Evolutionary conservation across 2,888 invertebrate species (phyloP).

Genomic region (Atethmia centrago): DNA sequence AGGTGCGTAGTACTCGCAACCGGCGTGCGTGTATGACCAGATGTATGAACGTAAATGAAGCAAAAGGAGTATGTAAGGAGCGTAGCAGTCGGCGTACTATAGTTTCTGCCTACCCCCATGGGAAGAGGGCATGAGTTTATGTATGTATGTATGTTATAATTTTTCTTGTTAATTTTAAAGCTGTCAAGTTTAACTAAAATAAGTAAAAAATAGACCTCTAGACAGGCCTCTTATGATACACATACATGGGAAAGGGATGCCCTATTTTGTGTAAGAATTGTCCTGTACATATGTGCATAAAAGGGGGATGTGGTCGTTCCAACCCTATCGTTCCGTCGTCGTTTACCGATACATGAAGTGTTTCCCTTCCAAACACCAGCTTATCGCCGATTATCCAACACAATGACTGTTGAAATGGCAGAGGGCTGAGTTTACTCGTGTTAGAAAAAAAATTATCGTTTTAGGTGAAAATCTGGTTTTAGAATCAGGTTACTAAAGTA

Average conservation of each 20-base stretch:
- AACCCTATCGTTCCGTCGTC: conserved; percentile 47
- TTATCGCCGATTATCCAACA: conserved; percentile 48
- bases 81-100: too few relatives aligned
- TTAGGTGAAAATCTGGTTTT: neutral
- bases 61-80: too few relatives aligned
- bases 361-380: conserved; percentile 15
- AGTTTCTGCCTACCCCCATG: too few relatives aligned
- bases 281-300: conserved; percentile 14
- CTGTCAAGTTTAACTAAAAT: neutral
- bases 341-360: conserved; percentile 34
- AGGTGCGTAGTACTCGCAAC: too few relatives aligned
- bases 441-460: neutral
- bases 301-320: conserved; percentile 1
- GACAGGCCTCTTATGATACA: neutral
- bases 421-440: neutral
- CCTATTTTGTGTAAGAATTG: neutral
- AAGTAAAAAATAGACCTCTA: too few relatives aligned
- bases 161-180: too few relatives aligned
- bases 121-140: too few relatives aligned
- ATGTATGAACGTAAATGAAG: too few relatives aligned
- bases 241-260: neutral
- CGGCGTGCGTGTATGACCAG: too few relatives aligned
- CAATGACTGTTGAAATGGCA: conserved; percentile 25
- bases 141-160: too few relatives aligned
- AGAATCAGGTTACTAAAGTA: neutral